Evolutionary conservation across 2,888 invertebrate species (phyloP).

Genomic region (Melinopterus prodromus): DNA sequence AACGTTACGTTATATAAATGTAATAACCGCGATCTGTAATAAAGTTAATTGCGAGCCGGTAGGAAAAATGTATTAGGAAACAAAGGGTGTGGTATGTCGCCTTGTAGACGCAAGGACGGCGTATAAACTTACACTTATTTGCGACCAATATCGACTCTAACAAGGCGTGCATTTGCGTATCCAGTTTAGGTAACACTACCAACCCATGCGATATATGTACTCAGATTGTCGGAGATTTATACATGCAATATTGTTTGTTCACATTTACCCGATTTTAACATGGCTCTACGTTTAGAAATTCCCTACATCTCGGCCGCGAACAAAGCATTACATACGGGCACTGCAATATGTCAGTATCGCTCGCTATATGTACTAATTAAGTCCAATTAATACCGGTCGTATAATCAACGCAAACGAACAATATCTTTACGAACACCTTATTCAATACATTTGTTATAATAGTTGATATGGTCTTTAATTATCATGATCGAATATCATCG

Average conservation of each 20-base stretch:
- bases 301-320: background rate
- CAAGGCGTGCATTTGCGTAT: constrained; percentile 36
- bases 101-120: constrained; percentile 47
- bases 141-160: constrained; percentile 41
- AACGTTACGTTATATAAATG: background rate
- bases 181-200: constrained; percentile 31
- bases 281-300: background rate
- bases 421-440: no score
- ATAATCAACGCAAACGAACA: no score
- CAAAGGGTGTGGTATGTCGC: constrained; percentile 42
- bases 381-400: no score
- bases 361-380: no score
- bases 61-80: constrained; percentile 33
- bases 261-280: background rate
- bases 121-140: constrained; percentile 43
- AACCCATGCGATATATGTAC: background rate
- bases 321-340: background rate
- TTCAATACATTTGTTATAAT: no score
- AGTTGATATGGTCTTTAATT: no score
- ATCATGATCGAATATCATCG: no score
- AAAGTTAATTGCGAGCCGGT: background rate
- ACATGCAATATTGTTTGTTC: background rate
- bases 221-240: background rate
- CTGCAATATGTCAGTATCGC: no score
- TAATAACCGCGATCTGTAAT: background rate